Evolutionary conservation across 2,888 invertebrate species (phyloP).

Genomic region (Dynastes grantii): DNA sequence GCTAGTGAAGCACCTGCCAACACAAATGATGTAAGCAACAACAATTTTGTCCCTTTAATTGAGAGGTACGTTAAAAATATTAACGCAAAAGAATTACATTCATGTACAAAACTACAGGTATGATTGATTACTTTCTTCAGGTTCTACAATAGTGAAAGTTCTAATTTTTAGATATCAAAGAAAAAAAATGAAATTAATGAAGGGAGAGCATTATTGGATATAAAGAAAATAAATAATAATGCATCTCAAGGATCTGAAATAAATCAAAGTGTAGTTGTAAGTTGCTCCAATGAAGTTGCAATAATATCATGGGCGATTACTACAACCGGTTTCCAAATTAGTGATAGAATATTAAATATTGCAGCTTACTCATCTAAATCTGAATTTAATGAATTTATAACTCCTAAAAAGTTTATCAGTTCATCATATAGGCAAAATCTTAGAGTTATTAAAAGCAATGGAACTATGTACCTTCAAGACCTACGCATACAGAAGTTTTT

Average conservation of each 20-base stretch:
- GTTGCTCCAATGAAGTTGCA: neutral
- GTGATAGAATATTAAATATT: slow-evolving; percentile 24
- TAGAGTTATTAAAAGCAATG: neutral
- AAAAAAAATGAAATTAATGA: neutral
- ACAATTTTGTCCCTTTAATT: neutral
- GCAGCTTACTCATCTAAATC: slow-evolving; percentile 6
- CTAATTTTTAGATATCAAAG: neutral
- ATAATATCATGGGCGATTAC: slow-evolving; percentile 18
- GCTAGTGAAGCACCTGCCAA: neutral
- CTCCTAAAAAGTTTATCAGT: neutral
- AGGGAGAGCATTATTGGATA: neutral
- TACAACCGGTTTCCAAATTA: slow-evolving; percentile 3
- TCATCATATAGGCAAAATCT: neutral
- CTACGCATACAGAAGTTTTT: neutral
- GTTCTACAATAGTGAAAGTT: neutral
- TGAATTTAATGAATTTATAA: slow-evolving; percentile 25
- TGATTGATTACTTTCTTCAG: neutral
- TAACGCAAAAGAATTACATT: neutral
- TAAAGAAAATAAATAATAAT: neutral
- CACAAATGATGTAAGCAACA: neutral
- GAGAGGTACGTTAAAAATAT: neutral
- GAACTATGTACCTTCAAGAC: neutral
- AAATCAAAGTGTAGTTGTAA: slow-evolving; percentile 13
- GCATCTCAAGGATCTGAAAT: neutral
- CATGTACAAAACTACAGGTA: neutral